Conservation (phyloP, 2,113 vertebrate species). For the Colius striatus region DNA sequence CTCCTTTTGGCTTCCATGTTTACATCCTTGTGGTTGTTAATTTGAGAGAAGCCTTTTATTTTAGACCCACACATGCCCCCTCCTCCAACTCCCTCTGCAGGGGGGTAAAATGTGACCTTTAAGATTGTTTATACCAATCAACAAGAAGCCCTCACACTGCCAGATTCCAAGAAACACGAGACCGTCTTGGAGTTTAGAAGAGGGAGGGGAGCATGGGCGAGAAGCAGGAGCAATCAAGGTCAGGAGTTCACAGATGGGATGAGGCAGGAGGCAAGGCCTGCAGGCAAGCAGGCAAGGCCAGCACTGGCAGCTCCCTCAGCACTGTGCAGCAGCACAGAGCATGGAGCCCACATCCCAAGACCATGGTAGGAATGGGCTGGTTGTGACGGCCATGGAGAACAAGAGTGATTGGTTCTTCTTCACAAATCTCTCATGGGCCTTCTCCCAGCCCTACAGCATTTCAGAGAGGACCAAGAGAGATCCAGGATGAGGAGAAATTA, state of each 20-base stretch:
- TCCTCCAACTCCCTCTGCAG: constrained; percentile 19
- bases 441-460: neutral
- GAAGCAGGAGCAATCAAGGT: constrained; percentile 57
- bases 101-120: constrained; percentile 72
- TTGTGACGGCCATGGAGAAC: neutral
- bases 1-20: constrained; percentile 68
- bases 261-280: neutral
- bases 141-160: constrained; percentile 60
- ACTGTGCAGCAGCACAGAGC: accelerated
- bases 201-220: constrained; percentile 16
- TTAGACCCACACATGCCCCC: neutral
- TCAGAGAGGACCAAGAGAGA: neutral
- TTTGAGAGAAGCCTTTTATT: constrained; percentile 72
- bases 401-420: neutral
- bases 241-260: constrained; percentile 71
- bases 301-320: neutral
- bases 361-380: neutral
- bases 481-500: neutral
- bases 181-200: constrained; percentile 40
- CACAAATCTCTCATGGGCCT: neutral
- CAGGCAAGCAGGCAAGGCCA: neutral
- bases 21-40: constrained; percentile 71
- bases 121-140: constrained; percentile 74
- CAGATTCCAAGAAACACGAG: constrained; percentile 70
- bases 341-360: neutral